Evolutionary conservation across 92 coral and sea anemone genomes (phyloP), one percentile per base, ranked within the genome.

Genomic region (Chrysogorgia sp.): DNA sequence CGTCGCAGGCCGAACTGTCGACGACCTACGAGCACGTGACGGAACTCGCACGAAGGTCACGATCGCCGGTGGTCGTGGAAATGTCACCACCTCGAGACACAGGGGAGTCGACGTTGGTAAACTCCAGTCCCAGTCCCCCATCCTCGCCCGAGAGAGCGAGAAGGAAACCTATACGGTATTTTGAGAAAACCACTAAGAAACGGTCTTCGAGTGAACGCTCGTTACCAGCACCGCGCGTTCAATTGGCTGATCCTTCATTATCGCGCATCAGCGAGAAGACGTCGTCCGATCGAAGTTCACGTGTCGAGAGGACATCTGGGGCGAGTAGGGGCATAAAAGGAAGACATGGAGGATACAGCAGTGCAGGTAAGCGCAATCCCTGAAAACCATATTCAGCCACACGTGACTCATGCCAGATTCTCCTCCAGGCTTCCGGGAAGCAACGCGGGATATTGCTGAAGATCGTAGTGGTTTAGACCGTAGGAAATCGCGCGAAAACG

Each of bases 91-190:
- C 63, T 33, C 13, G 17, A 10, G 32, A 72, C 22, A 58, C 35
- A 15, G 63, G 37, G 30, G 65, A 72, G 4, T 8, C 43, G 40
- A 72, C 35, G 19, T 53, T 72, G 21, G 40, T 34, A 33, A 72
- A 72, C 50, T 53, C 65, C 35, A 72, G 65, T 71, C 64, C 62
- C 45, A 71, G 63, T 56, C 79, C 79, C 2, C 79, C 63, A 17
- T 72, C 65, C 10, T 55, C 79, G 4, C 52, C 65, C n/a, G 79
- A 72, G 10, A 53, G 53, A 21, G 7, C 30, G n/a, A 13, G 29
- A 4, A 69, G 76, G 21, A 72, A 58, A 55, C 63, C 49, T 65
- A 52, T 30, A 19, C 25, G 50, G 64, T 26, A 56, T 72, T 53
- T 53, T 56, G 53, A 33, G 65, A 30, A 72, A 50, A 31, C 37